Percentiles rank a stretch among this genome's conserved stretches.
Conservation (phyloP, 2,113 vertebrate species). For the Bos javanicus region DNA sequence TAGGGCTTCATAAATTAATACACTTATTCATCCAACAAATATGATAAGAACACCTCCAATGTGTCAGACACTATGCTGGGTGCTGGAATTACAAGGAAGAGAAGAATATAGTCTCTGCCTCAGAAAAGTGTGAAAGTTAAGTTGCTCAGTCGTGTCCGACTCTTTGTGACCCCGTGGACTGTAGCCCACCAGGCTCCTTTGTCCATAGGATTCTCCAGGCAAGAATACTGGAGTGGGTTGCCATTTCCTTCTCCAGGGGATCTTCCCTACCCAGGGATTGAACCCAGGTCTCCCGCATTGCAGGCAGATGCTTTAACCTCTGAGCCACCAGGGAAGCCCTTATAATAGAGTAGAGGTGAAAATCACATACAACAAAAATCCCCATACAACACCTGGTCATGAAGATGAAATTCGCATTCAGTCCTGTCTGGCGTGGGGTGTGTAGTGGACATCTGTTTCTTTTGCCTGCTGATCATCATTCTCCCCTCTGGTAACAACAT, state of each 20-base stretch:
- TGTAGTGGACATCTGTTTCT: slow-evolving; percentile 51
- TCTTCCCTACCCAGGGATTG: not conserved
- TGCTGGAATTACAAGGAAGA: not conserved
- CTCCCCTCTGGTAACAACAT: slow-evolving; percentile 45
- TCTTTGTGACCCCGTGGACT: not conserved
- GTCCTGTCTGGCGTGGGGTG: slow-evolving; percentile 40
- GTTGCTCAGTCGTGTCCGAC: not conserved
- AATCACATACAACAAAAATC: not conserved
- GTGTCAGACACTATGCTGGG: not conserved
- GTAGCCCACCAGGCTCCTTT: not conserved
- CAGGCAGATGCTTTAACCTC: not conserved
- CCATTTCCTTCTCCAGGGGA: not conserved
- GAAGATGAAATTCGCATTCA: slow-evolving; percentile 36
- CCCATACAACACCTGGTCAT: not conserved
- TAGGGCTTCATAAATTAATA: not conserved
- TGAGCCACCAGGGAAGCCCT: not conserved
- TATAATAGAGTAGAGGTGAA: not conserved
- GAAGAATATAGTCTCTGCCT: not conserved
- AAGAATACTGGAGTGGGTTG: not conserved
- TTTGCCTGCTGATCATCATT: slow-evolving; percentile 51
- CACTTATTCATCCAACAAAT: not conserved
- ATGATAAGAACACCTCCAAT: not conserved
- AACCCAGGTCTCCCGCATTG: not conserved
- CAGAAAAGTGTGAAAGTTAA: not conserved
- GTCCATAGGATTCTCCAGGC: not conserved